Evolutionary conservation across 1,140 invertebrate genomes (phyloP).

Genomic region (Caenorhabditis tropicalis): DNA sequence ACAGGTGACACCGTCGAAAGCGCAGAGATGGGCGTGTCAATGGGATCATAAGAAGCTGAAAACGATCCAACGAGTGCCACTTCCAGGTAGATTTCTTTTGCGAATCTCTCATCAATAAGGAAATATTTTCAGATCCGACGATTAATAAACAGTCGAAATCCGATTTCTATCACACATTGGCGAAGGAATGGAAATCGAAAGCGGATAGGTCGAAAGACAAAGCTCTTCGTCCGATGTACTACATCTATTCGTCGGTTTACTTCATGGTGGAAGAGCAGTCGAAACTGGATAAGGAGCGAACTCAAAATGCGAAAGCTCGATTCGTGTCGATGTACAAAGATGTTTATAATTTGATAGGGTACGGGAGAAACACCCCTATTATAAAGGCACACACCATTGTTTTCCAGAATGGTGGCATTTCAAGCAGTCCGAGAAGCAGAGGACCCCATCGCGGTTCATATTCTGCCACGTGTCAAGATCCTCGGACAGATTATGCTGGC

Average conservation of each 20-base stretch:
- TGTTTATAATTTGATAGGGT: constrained; percentile 1
- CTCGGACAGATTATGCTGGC: constrained; percentile 5
- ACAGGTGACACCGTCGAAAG: not conserved
- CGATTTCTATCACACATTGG: not conserved
- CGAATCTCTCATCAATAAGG: too few species aligned
- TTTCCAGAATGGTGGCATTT: not conserved
- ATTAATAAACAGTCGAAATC: not conserved
- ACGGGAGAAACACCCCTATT: not conserved
- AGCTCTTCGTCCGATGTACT: not conserved
- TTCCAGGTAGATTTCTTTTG: not conserved
- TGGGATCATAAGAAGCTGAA: not conserved
- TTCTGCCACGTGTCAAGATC: constrained; percentile 16
- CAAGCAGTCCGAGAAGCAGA: not conserved
- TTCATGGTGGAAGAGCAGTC: not conserved
- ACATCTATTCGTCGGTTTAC: not conserved
- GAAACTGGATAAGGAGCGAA: not conserved
- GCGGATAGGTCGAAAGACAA: not conserved
- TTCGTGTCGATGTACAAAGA: not conserved
- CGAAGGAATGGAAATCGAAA: not conserved
- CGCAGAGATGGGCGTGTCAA: not conserved
- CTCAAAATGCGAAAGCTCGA: not conserved
- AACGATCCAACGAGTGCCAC: not conserved
- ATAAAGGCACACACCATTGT: not conserved
- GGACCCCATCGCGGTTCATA: not conserved
- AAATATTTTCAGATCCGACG: not conserved